Conservation (phyloP, 2,113 vertebrate genomes). For the Chlorocebus sabaeus region DNA sequence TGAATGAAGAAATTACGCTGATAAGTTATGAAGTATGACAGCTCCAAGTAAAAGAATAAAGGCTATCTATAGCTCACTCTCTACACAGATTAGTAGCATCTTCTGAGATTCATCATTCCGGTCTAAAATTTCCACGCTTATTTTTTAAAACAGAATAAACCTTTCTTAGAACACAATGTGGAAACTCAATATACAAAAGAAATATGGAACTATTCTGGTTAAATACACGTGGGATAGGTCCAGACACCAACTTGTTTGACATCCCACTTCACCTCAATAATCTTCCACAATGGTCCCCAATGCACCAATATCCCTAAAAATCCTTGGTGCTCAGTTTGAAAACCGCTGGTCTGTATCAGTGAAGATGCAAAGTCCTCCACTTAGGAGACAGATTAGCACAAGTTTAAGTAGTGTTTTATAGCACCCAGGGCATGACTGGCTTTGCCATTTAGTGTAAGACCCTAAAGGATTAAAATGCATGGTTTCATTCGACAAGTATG, state of each 20-base stretch:
- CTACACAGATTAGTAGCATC: neutral
- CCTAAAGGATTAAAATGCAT: neutral
- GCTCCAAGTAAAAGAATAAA: neutral
- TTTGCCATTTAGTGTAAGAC: neutral
- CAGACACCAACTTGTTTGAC: neutral
- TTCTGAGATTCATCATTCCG: neutral
- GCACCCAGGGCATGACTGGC: neutral
- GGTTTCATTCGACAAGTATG: neutral
- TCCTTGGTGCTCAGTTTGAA: neutral
- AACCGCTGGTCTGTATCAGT: neutral
- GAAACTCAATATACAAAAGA: neutral
- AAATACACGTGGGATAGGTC: neutral
- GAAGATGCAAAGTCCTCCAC: neutral
- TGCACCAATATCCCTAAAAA: neutral
- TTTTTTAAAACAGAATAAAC: neutral
- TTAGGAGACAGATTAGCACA: neutral
- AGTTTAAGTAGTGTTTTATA: neutral
- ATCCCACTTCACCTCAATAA: neutral
- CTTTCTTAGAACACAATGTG: neutral
- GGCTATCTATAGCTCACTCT: neutral
- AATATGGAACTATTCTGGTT: neutral
- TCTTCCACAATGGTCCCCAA: neutral
- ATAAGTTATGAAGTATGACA: neutral
- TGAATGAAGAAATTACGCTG: constrained; percentile 4
- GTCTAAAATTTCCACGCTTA: neutral